Evolutionary conservation across 2,113 vertebrate species (phyloP).

Genomic region (Prunella fulvescens): DNA sequence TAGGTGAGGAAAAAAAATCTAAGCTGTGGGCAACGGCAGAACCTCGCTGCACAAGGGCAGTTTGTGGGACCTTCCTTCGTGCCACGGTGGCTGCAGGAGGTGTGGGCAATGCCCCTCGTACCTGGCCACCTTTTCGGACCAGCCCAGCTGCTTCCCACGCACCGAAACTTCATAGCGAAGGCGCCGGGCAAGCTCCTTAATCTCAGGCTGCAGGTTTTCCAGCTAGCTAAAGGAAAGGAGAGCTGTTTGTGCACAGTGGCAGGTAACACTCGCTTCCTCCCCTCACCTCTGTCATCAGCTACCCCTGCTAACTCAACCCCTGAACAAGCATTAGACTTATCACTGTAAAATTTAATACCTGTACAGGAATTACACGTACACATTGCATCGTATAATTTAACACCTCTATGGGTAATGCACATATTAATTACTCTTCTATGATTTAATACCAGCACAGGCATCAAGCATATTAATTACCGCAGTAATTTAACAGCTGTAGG

Average conservation of each 20-base stretch:
- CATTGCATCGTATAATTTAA: not conserved
- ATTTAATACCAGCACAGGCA: not conserved
- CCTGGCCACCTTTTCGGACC: slow-evolving; percentile 85
- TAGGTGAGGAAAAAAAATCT: rapidly evolving
- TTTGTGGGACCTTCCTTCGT: not conserved
- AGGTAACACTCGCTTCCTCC: rapidly evolving
- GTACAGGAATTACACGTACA: not conserved
- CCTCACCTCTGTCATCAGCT: not conserved
- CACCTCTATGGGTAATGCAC: too few species aligned
- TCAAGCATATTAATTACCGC: not conserved
- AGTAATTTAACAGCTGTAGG: not conserved
- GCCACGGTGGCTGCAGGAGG: rapidly evolving
- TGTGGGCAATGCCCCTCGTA: slow-evolving; percentile 3
- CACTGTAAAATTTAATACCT: not conserved
- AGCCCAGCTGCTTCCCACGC: slow-evolving; percentile 74
- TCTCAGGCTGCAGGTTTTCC: slow-evolving; percentile 88
- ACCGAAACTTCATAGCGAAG: slow-evolving; percentile 85
- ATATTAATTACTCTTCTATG: not conserved
- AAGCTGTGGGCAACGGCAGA: not conserved
- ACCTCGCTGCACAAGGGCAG: rapidly evolving
- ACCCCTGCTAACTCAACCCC: not conserved
- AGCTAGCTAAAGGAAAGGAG: slow-evolving; percentile 79
- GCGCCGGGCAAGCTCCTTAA: slow-evolving; percentile 76
- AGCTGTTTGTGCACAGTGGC: not conserved
- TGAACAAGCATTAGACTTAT: not conserved